phyloP scores from a whole-genome alignment of 2,797 vertebrate species.

The Schizothorax lantsangensis region DNA sequence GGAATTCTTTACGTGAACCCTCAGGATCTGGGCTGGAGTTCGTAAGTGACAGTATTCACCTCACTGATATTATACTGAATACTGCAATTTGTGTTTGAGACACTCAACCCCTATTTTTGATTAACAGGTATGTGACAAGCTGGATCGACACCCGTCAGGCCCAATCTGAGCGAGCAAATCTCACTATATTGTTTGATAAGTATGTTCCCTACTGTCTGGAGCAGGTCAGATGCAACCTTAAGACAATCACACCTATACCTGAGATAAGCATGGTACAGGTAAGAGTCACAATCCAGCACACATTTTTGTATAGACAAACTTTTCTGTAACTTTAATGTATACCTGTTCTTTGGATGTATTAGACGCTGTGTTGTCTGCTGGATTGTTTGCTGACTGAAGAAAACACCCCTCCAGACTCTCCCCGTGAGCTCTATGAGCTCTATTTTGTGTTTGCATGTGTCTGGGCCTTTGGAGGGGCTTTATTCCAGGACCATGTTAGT shows the following conservation, averaged over 20 bases:
- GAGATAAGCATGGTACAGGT: slow-evolving; percentile 81
- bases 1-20: slow-evolving; percentile 81
- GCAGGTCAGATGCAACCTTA: slow-evolving; percentile 83
- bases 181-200: slow-evolving; percentile 82
- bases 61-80: not conserved
- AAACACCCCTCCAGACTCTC: slow-evolving; percentile 85
- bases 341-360: slow-evolving; percentile 56
- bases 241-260: slow-evolving; percentile 81
- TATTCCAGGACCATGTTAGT: slow-evolving; percentile 87
- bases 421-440: slow-evolving; percentile 82
- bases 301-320: slow-evolving; percentile 12
- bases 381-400: slow-evolving; percentile 83
- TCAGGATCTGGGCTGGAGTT: slow-evolving; percentile 83
- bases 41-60: slow-evolving; percentile 66
- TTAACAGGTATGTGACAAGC: slow-evolving; percentile 76
- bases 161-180: slow-evolving; percentile 82
- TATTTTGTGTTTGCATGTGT: slow-evolving; percentile 86
- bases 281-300: not conserved
- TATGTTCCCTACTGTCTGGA: slow-evolving; percentile 82
- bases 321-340: not conserved
- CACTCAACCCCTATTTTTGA: not conserved
- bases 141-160: slow-evolving; percentile 81
- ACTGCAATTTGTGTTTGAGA: not conserved
- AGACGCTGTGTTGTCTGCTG: slow-evolving; percentile 83
- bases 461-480: slow-evolving; percentile 84